Conservation (phyloP, 2,797 vertebrate genomes). For the Oryzias dopingdopingensis region DNA sequence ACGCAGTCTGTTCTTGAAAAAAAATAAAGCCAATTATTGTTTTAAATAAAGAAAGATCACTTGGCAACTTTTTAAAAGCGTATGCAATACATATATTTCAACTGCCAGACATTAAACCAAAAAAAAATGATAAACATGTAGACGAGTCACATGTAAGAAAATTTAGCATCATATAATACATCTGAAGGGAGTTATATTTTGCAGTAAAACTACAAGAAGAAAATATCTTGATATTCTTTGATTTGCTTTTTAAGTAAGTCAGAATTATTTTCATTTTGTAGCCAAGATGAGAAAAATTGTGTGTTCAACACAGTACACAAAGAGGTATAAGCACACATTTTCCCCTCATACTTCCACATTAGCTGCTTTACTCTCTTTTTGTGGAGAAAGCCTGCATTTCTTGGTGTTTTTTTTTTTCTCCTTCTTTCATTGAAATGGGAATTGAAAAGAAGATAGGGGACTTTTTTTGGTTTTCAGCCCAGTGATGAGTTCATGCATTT, state of each 20-base stretch:
- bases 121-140: no score
- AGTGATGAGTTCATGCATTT: slow-evolving; percentile 81
- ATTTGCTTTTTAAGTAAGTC: slow-evolving; percentile 51
- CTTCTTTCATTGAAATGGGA: slow-evolving; percentile 73
- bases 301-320: slow-evolving; percentile 9
- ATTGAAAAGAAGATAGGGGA: slow-evolving; percentile 74
- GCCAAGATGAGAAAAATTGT: slow-evolving; percentile 8
- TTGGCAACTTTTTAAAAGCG: no score
- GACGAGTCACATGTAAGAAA: not conserved
- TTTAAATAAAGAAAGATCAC: no score
- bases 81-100: no score
- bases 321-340: slow-evolving; percentile 45
- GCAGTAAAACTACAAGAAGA: slow-evolving; percentile 31
- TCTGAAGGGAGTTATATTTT: slow-evolving; percentile 25
- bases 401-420: slow-evolving; percentile 74
- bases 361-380: slow-evolving; percentile 59
- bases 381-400: slow-evolving; percentile 74
- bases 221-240: slow-evolving; percentile 40
- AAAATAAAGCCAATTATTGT: no score
- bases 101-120: no score
- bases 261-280: slow-evolving; percentile 52
- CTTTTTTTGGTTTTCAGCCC: slow-evolving; percentile 45
- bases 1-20: no score
- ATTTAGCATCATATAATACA: slow-evolving; percentile 10
- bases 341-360: slow-evolving; percentile 62